Evolutionary conservation across 2,888 invertebrate species (phyloP).

Genomic region (Caenorhabditis angaria): DNA sequence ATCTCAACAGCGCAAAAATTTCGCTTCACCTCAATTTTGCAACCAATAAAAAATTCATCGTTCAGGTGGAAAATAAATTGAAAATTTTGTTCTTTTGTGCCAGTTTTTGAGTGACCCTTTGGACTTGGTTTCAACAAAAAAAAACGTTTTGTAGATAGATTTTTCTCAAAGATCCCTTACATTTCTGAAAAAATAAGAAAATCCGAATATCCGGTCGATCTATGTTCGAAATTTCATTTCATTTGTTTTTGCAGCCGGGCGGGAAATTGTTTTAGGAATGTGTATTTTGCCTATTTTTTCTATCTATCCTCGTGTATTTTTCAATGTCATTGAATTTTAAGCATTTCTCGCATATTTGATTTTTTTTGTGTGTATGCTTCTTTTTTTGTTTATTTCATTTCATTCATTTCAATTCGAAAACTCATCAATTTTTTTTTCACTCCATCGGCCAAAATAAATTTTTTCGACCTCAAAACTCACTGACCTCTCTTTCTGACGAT

Average conservation of each 20-base stretch:
- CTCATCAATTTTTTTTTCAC: too few species aligned
- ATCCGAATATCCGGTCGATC: background rate
- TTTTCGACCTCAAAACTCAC: too few species aligned
- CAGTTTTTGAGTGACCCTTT: too few species aligned
- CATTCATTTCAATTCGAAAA: background rate
- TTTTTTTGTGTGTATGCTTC: background rate
- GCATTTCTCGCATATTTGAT: background rate
- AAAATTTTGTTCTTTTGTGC: constrained; percentile 13
- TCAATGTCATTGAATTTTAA: constrained; percentile 3
- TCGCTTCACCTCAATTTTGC: background rate
- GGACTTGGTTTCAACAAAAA: too few species aligned
- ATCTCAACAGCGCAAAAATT: background rate
- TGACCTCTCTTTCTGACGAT: too few species aligned
- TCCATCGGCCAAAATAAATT: too few species aligned
- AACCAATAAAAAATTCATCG: background rate
- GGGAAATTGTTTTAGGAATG: constrained; percentile 2
- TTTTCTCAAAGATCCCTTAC: too few species aligned
- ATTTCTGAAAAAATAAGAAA: too few species aligned
- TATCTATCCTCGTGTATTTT: too few species aligned
- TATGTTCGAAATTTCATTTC: background rate
- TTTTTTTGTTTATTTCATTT: background rate
- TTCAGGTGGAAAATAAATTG: constrained; percentile 40
- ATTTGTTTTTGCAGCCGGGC: background rate
- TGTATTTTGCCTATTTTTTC: background rate
- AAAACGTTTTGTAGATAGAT: background rate